These are phyloP conservation scores for Ectropis grisescens DNA, from an alignment of 1,140 invertebrate species.

Conservation along the genomic window DNA sequence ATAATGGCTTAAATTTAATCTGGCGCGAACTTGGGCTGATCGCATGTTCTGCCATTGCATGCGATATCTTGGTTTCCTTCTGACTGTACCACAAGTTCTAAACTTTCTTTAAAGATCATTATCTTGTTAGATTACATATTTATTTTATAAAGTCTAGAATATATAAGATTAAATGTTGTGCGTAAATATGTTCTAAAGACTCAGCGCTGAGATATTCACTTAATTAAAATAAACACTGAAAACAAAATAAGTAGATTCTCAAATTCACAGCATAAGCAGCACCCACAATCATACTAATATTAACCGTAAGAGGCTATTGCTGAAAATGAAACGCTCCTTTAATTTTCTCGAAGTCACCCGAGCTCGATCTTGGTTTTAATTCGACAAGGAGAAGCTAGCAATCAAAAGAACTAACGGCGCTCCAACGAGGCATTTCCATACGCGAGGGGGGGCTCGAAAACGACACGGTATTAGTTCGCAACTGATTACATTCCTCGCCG, in stretches of 20 bases:
- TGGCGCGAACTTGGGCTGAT: constrained; percentile 18
- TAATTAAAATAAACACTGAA: constrained; percentile 42
- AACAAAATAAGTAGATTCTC: constrained; percentile 31
- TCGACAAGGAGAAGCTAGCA: constrained; percentile 49
- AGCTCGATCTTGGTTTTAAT: constrained; percentile 53
- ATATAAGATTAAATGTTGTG: no score
- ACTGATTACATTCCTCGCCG: constrained; percentile 60
- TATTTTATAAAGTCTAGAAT: no score
- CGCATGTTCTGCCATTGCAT: no score
- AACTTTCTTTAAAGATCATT: constrained; percentile 20
- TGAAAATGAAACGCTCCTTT: constrained; percentile 52
- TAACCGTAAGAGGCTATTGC: constrained; percentile 40
- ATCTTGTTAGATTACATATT: no score
- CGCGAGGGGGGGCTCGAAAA: constrained; percentile 48
- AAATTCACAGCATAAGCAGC: constrained; percentile 22
- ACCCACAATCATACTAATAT: constrained; percentile 51
- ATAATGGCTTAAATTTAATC: constrained; percentile 12
- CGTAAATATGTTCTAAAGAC: no score
- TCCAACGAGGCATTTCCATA: constrained; percentile 61
- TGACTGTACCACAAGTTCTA: constrained; percentile 19
- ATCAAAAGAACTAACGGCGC: constrained; percentile 64
- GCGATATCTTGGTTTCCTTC: constrained; percentile 19
- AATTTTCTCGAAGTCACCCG: constrained; percentile 53
- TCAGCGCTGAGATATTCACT: constrained; percentile 13
- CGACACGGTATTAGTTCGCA: constrained; percentile 58